Conservation (phyloP, 2,888 invertebrate genomes). For the Acanthosoma haemorrhoidale region DNA sequence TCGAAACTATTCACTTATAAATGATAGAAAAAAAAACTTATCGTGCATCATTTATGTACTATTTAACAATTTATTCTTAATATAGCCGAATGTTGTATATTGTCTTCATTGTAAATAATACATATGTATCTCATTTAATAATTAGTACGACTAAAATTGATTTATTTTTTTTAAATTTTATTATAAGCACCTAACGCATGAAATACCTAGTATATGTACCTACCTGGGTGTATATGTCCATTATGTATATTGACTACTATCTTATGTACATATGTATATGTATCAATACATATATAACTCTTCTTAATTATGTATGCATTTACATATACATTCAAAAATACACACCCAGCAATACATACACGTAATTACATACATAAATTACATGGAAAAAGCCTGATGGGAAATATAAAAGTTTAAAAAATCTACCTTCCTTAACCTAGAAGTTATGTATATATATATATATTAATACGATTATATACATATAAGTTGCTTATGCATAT, state of each 20-base stretch:
- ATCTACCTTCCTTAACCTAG: constrained; percentile 36
- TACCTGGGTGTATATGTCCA: neutral
- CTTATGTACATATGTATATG: constrained; percentile 2
- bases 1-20: constrained; percentile 16
- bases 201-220: constrained; percentile 12
- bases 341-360: constrained; percentile 9
- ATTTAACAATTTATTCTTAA: neutral
- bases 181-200: constrained; percentile 24
- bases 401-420: constrained; percentile 40
- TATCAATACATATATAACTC: constrained; percentile 2
- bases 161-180: neutral
- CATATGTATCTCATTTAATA: constrained; percentile 9
- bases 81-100: constrained; percentile 24
- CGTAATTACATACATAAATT: constrained; percentile 24
- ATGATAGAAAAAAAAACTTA: neutral
- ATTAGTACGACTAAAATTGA: constrained; percentile 25
- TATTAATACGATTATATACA: constrained; percentile 19
- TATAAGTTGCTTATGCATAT: constrained; percentile 16
- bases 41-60: neutral
- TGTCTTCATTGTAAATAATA: constrained; percentile 21
- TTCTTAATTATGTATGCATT: neutral
- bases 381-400: constrained; percentile 37
- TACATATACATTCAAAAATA: constrained; percentile 2
- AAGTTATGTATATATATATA: constrained; percentile 26
- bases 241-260: constrained; percentile 5